phyloP scores from a whole-genome alignment of 2,888 invertebrate species.

The Elysia crispata region DNA sequence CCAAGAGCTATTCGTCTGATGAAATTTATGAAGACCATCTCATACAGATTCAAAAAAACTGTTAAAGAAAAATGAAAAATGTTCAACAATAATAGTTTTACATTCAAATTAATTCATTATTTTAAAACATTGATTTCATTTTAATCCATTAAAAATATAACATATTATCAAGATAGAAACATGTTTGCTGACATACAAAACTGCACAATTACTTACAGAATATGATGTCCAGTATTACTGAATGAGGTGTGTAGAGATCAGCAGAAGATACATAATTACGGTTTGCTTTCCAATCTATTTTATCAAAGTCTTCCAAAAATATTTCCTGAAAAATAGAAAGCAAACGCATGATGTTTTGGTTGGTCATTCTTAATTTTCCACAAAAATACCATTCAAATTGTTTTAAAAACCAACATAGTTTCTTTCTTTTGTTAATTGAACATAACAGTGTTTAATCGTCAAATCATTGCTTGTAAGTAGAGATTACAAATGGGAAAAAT shows the following conservation, averaged over 20 bases:
- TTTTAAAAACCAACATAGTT: too few species aligned
- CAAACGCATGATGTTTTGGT: neutral
- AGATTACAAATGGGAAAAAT: too few species aligned
- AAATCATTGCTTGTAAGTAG: too few species aligned
- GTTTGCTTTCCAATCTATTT: constrained; percentile 65
- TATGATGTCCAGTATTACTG: constrained; percentile 61
- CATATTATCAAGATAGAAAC: too few species aligned
- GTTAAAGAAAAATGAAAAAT: constrained; percentile 41
- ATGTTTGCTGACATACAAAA: neutral
- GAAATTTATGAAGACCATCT: constrained; percentile 56
- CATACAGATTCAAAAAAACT: constrained; percentile 68
- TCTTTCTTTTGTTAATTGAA: too few species aligned
- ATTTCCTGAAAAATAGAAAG: constrained; percentile 60
- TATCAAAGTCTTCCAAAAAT: constrained; percentile 59
- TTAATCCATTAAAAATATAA: neutral
- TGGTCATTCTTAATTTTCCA: too few species aligned
- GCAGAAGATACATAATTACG: constrained; percentile 66
- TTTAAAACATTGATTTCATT: too few species aligned
- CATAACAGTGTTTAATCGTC: too few species aligned
- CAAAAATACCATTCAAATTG: too few species aligned
- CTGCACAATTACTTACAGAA: constrained; percentile 54
- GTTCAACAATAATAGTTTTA: too few species aligned
- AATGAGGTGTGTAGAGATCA: constrained; percentile 70
- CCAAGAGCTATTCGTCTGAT: constrained; percentile 62
- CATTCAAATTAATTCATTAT: too few species aligned